Percentiles rank a stretch among this genome's conserved stretches.
Evolutionary conservation across 2,888 invertebrate species (phyloP).

Genomic region (Drosophila mayaguana): DNA sequence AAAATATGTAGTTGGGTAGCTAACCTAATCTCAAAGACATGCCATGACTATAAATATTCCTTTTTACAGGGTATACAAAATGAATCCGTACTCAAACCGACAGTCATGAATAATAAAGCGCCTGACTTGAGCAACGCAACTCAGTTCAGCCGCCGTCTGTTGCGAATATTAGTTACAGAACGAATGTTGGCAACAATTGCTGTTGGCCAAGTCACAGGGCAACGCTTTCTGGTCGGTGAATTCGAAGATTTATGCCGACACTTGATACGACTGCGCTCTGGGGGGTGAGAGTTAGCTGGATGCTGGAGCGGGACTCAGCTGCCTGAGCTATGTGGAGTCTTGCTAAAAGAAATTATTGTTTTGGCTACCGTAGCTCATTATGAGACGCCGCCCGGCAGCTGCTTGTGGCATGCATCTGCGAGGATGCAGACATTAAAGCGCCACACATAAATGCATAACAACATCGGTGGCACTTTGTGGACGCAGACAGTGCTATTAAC

Average conservation of each 20-base stretch:
- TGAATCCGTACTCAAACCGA: slow-evolving; percentile 75
- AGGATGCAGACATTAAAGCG: slow-evolving; percentile 52
- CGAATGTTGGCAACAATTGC: slow-evolving; percentile 23
- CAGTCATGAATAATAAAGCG: slow-evolving; percentile 78
- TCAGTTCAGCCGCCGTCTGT: slow-evolving; percentile 46
- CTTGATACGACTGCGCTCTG: slow-evolving; percentile 46
- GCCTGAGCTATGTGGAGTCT: slow-evolving; percentile 68
- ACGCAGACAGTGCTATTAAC: slow-evolving; percentile 72
- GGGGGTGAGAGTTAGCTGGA: background rate
- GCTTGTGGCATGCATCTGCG: slow-evolving; percentile 45
- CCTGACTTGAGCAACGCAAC: background rate
- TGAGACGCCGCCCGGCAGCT: slow-evolving; percentile 32
- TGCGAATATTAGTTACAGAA: slow-evolving; percentile 27
- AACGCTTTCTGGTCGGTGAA: slow-evolving; percentile 75
- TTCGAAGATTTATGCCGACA: slow-evolving; percentile 80
- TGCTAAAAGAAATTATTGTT: slow-evolving; percentile 45
- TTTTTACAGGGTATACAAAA: slow-evolving; percentile 23
- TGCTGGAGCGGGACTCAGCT: slow-evolving; percentile 49
- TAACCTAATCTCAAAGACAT: background rate
- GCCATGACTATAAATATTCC: background rate
- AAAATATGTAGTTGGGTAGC: background rate
- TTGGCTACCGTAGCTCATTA: slow-evolving; percentile 43
- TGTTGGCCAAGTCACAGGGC: slow-evolving; percentile 67
- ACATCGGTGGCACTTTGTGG: slow-evolving; percentile 68
- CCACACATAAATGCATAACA: slow-evolving; percentile 24